Evolutionary conservation across 2,797 vertebrate species (phyloP).

Genomic region (Alectoris magna): DNA sequence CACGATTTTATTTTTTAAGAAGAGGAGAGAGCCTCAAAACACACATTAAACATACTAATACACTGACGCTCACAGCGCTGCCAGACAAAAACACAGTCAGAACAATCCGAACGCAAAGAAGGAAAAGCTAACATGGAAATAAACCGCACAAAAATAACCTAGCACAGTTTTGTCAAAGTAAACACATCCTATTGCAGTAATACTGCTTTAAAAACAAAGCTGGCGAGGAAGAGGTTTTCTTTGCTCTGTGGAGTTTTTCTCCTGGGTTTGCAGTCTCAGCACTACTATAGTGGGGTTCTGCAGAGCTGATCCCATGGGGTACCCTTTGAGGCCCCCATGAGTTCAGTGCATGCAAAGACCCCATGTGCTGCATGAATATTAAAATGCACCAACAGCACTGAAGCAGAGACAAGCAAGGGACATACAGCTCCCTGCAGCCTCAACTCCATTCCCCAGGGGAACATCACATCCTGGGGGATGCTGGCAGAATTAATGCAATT

Average conservation of each 20-base stretch:
- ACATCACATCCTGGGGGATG: background rate
- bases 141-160: constrained; percentile 22
- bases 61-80: background rate
- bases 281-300: background rate
- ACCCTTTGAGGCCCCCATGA: background rate
- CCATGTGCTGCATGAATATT: background rate
- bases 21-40: background rate
- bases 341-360: background rate
- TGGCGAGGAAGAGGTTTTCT: background rate
- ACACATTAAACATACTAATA: background rate
- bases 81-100: background rate
- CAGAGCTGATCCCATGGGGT: background rate
- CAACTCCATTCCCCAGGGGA: background rate
- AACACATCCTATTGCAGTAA: constrained; percentile 18
- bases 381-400: background rate
- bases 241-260: background rate
- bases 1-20: background rate
- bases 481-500: constrained; percentile 27
- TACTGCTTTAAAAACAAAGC: constrained; percentile 33
- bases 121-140: constrained; percentile 23
- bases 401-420: background rate
- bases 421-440: background rate
- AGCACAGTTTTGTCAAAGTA: constrained; percentile 26
- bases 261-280: background rate
- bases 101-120: background rate